Evolutionary conservation across 2,113 vertebrate genomes (phyloP), one percentile per base, ranked within the genome.

Genomic region (Embiotoca jacksoni): DNA sequence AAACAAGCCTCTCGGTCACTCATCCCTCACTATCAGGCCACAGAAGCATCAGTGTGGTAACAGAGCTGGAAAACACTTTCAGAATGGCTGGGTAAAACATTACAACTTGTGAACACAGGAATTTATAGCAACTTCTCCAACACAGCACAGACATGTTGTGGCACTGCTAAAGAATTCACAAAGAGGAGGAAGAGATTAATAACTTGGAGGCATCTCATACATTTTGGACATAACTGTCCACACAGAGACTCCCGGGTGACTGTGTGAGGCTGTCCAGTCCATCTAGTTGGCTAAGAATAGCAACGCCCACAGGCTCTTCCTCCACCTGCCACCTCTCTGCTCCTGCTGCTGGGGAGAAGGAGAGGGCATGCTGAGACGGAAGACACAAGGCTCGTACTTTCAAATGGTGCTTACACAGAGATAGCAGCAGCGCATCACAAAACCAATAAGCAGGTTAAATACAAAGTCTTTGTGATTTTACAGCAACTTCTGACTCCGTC

Each of bases 271-370:
- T 77, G 70, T 78, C 57, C 74, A 63, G 52, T 62, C 74, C 70
- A 52, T 83, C 80, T 85, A 11, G 58, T 14, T 64, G 58, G 72
- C 84, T 91, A 87, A 88, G 68, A 91, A 91, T 89, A 92, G 73
- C 56, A 16, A 5, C 8, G 50, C 55, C 58, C 49, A 49, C 50
- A 72, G 37, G 50, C 68, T 74, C 37, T 4, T 46, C 71, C 60
- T 80, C 72, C 78, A 82, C 69, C 82, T 81, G 82, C 72, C 74
- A 72, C 64, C 72, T 70, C 66, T 80, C 54, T 53, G 52, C 56
- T 64, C 64, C 63, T 58, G 59, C 63, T 58, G 59, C 13, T 58
- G 62, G 33, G 57, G 53, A 62, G 60, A 74, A 53, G 52, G 57
- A 67, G 35, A 59, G 33, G 35, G 56, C n/a, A 60, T 10, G 8